Conservation (phyloP, 2,113 vertebrate species). For the Crotalus tigris region DNA sequence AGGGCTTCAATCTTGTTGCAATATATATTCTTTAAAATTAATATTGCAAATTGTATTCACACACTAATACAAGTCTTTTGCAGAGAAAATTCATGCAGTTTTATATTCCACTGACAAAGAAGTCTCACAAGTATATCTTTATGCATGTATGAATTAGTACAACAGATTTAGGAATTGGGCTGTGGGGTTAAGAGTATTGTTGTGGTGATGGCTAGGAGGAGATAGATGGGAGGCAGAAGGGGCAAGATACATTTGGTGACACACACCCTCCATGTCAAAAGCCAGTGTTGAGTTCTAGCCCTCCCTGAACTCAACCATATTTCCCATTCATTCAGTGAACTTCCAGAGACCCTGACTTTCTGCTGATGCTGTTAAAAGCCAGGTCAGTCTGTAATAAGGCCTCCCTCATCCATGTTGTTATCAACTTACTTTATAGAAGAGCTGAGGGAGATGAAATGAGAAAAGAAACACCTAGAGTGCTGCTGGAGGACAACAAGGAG, state of each 20-base stretch:
- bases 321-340: background rate
- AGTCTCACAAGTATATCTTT: background rate
- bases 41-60: background rate
- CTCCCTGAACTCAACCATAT: background rate
- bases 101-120: background rate
- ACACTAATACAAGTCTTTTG: background rate
- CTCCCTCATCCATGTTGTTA: background rate
- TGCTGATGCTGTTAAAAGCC: background rate
- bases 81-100: background rate
- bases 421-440: background rate
- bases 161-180: background rate
- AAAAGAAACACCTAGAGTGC: background rate
- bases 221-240: background rate
- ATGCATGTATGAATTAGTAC: background rate
- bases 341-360: background rate
- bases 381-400: background rate
- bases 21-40: background rate
- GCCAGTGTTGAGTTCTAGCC: background rate
- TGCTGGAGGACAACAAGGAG: background rate
- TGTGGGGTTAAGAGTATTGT: background rate
- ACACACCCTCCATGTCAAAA: background rate
- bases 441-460: background rate
- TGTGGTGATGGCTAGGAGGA: background rate
- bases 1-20: background rate
- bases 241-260: background rate